A percentile compares a stretch with the other conserved stretches of the same genome.
Conservation (phyloP, 1,140 invertebrate species). For the Heliconius nattereri region DNA sequence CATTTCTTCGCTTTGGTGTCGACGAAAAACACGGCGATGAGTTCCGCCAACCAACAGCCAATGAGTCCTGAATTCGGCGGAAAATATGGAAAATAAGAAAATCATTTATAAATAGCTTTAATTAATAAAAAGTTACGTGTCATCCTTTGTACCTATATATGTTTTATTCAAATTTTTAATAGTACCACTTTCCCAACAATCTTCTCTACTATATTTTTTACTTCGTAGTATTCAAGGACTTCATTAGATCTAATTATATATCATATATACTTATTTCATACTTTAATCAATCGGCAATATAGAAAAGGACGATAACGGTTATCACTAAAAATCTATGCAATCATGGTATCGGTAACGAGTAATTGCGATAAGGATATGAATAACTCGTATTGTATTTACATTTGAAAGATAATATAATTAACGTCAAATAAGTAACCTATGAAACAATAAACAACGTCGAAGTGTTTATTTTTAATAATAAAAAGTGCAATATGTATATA, state of each 20-base stretch:
- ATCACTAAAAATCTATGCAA: constrained; percentile 51
- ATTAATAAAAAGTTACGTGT: no score
- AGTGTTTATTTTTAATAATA: neutral
- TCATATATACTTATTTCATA: neutral
- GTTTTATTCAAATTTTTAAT: no score
- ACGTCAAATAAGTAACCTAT: constrained; percentile 19
- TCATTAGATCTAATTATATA: neutral
- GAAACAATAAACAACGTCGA: neutral
- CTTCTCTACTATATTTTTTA: neutral
- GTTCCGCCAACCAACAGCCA: no score
- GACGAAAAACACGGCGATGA: no score
- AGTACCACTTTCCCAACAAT: no score
- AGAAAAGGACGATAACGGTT: constrained; percentile 34
- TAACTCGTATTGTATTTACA: constrained; percentile 27
- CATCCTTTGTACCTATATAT: no score
- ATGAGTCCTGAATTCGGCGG: no score
- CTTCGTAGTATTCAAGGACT: neutral
- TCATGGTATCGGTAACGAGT: constrained; percentile 38
- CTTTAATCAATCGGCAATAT: constrained; percentile 18
- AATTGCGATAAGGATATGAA: constrained; percentile 37
- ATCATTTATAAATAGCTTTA: no score
- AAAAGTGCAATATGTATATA: neutral
- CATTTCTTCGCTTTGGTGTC: no score
- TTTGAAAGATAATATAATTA: constrained; percentile 24
- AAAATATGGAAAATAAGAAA: no score